Percentiles rank a stretch among this genome's conserved stretches.
Evolutionary conservation across 2,113 vertebrate genomes (phyloP).

Genomic region (Podilymbus podiceps): DNA sequence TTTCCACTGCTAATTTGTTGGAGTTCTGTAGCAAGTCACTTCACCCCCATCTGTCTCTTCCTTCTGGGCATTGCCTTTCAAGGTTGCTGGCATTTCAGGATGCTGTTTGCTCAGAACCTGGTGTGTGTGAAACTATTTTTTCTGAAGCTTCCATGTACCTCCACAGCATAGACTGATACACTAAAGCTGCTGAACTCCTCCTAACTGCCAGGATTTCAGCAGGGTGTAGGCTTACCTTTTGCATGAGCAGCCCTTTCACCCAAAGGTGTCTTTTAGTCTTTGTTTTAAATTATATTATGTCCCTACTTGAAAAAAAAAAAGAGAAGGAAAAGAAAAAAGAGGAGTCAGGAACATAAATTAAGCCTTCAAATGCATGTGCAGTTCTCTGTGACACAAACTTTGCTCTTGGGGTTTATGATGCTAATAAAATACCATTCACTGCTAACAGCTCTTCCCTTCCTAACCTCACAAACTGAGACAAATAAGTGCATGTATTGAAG

Average conservation of each 20-base stretch:
- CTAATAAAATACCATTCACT: slow-evolving; percentile 60
- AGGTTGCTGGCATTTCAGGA: neutral
- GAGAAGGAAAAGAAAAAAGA: neutral
- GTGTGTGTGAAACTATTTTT: neutral
- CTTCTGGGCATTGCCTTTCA: neutral
- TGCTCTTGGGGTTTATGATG: slow-evolving; percentile 68
- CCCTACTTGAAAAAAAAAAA: neutral
- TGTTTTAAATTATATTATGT: neutral
- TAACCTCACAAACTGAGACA: slow-evolving; percentile 35
- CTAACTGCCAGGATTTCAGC: neutral
- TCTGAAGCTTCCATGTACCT: neutral
- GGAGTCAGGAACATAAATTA: slow-evolving; percentile 31
- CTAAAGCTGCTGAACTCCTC: neutral
- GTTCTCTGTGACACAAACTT: slow-evolving; percentile 66
- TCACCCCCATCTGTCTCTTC: neutral
- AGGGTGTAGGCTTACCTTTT: neutral
- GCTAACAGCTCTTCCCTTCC: slow-evolving; percentile 56
- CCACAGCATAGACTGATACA: neutral
- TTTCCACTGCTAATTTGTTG: neutral
- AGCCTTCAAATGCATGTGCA: slow-evolving; percentile 49
- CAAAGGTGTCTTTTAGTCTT: neutral
- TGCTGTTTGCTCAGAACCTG: neutral
- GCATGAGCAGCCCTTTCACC: neutral
- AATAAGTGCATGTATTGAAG: slow-evolving; percentile 33
- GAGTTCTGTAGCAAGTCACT: neutral